Percentiles rank a stretch among this genome's conserved stretches.
Conservation (phyloP, 2,888 invertebrate genomes). For the Antitype chi region DNA sequence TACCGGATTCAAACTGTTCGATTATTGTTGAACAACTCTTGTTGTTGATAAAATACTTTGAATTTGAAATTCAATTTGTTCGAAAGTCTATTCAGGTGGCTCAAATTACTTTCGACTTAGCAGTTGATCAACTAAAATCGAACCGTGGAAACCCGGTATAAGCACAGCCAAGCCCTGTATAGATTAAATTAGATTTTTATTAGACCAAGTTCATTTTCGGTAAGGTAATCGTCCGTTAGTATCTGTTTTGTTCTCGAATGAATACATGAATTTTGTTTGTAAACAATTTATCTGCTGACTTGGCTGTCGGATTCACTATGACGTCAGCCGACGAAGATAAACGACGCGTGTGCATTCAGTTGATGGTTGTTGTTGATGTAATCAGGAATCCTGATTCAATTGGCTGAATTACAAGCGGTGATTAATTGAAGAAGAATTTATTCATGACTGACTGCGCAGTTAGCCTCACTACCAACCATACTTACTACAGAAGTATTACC, state of each 20-base stretch:
- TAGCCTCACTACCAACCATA: neutral
- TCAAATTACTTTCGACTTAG: too few species aligned
- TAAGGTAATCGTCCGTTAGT: neutral
- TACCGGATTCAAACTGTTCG: too few species aligned
- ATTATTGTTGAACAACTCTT: too few species aligned
- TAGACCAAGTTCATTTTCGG: neutral
- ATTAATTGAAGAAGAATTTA: neutral
- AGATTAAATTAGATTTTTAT: neutral
- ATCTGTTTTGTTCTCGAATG: neutral
- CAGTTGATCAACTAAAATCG: too few species aligned
- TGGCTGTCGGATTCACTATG: neutral
- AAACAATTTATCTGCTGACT: neutral
- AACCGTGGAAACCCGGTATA: too few species aligned
- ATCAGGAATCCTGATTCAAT: constrained; percentile 2
- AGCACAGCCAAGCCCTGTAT: neutral
- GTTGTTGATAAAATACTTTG: too few species aligned
- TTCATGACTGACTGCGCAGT: neutral
- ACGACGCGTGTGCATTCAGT: neutral
- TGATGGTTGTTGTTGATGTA: constrained; percentile 5
- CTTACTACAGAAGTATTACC: too few species aligned
- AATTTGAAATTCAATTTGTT: too few species aligned
- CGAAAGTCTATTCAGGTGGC: too few species aligned
- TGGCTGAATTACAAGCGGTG: neutral
- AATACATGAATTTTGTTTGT: neutral
- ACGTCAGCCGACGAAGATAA: neutral